Evolutionary conservation across 2,888 invertebrate species (phyloP), one percentile per base, ranked within the genome.

Genomic region (Petrophora chlorosata): DNA sequence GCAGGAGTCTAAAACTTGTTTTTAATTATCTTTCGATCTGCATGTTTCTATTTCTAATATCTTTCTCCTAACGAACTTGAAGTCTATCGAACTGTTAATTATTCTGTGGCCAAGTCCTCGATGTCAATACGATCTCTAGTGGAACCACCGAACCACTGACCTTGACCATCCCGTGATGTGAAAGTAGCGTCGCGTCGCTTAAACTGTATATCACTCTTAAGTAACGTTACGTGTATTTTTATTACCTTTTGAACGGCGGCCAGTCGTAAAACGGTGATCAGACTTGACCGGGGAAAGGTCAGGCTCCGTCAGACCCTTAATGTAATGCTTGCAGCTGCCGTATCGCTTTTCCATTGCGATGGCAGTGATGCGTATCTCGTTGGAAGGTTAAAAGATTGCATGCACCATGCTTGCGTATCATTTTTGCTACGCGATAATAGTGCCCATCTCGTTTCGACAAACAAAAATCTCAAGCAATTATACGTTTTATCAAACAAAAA

Each of bases 211-310:
- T 69, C 63, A 65, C 47, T 51, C 44, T 52, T 70, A 71, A 73
- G 69, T 71, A 67, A 67, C 56, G 61, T 73, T 71, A 62, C 66
- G 66, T 70, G 67, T 76, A 49, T 64, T 70, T 65, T 76, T 69
- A 70, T 68, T 61, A 56, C 53, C 49, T 43, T 45, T 51, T 49
- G 51, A 53, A 40, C 59, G 44, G 66, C 16, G 34, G 29, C 13
- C 5, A 12, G 29, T 38, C 38, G 38, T 48, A 30, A 48, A 48
- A 25, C 29, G 29, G n/a, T 9, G 25, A 25, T 10, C 22, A 32
- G 13, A 15, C 38, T 10, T 10, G 25, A 16, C 32, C 30, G 43
- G 33, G 23, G 42, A 50, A 50, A 50, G 56, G 53, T 56, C 49
- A 53, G 16, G n/a, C n/a, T n/a, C n/a, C n/a, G n/a, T n/a, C n/a